A percentile compares a stretch with the other conserved stretches of the same genome.
phyloP scores from a whole-genome alignment of 1,140 invertebrate genomes.

The fruit fly (Drosophila melanogaster) region DNA sequence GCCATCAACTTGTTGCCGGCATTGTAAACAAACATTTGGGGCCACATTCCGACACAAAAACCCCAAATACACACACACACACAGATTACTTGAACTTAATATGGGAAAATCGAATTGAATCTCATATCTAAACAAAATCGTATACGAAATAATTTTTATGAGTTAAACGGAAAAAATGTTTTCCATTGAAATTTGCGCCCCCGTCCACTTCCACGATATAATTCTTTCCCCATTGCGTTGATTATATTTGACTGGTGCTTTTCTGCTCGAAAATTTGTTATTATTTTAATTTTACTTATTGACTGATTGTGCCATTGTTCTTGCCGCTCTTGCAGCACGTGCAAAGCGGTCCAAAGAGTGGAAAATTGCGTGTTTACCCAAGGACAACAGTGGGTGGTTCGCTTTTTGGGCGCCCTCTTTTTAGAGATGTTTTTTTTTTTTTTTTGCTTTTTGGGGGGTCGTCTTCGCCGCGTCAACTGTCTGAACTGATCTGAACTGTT shows the following conservation, averaged over 20 bases:
- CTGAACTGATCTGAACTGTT: constrained; percentile 27
- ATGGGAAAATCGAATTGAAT: constrained; percentile 27
- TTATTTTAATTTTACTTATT: constrained; percentile 79
- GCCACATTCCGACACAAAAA: constrained; percentile 30
- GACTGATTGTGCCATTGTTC: constrained; percentile 55
- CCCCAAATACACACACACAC: constrained; percentile 17
- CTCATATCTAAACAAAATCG: constrained; percentile 40
- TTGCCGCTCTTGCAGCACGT: constrained; percentile 21
- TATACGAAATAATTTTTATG: constrained; percentile 67
- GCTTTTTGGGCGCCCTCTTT: neutral
- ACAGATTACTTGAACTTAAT: constrained; percentile 64
- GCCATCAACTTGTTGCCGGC: constrained; percentile 74
- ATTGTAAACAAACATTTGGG: constrained; percentile 65
- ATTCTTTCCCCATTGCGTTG: constrained; percentile 12
- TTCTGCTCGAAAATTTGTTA: constrained; percentile 62
- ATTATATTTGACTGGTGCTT: constrained; percentile 55
- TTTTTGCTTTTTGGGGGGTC: constrained; percentile 12
- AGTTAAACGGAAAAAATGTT: constrained; percentile 75
- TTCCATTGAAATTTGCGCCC: constrained; percentile 37
- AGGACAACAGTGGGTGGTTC: constrained; percentile 50
- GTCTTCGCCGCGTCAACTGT: constrained; percentile 17
- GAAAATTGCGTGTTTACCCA: constrained; percentile 77
- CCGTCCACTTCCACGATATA: neutral
- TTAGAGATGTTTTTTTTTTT: neutral
- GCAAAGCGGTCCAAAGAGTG: constrained; percentile 41